Base-by-base conservation (phyloP, 2,113 vertebrate genomes). In the Aramus guarauna region DNA sequence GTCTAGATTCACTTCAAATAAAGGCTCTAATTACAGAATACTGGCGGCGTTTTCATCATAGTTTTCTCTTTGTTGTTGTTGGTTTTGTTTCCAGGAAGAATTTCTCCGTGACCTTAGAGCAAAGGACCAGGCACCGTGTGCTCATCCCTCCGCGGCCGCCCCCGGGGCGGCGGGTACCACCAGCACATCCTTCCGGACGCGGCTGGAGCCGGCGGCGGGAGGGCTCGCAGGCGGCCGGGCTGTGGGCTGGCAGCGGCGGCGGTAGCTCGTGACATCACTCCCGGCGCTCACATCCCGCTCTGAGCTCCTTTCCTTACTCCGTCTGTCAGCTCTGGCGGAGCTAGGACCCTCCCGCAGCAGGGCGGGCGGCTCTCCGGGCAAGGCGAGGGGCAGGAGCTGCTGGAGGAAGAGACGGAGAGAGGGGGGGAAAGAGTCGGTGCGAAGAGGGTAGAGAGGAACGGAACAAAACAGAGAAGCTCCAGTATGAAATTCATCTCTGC, bases 401-500 rank as follows among this genome's bases (percentile, higher is more conserved):
- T 4, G 75, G 58, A 59, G 89, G 60, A 17, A 47, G 81, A 78
- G 74, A 24, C 48, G n/a, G 9, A 19, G 77, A 30, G 62, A 85
- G 69, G 95, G 69, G 95, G 72, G 63, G 69, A 78, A 45, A 29
- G 82, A 45, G 85, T 14, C 64, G 73, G n/a, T 6, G 88, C 9
- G 41, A 17, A 11, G 82, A 55, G 34, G 67, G 4, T 9, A 20
- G 85, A 9, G 79, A 71, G 85, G 78, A 30, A 1, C 37, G 60
- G 72, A 92, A 24, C 62, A 1, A 29, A 50, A 14, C 81, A 13
- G 76, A 47, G 81, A 14, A 88, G 90, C 94, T 68, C 80, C 97
- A 56, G 76, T 0, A 98, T 98, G 98, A 98, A 96, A 97, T 97
- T 98, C 84, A 30, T 97, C 94, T 89, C 95, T 3, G 97, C 90